Evolutionary conservation across 2,113 vertebrate species (phyloP).

Genomic region (Tyto alba): DNA sequence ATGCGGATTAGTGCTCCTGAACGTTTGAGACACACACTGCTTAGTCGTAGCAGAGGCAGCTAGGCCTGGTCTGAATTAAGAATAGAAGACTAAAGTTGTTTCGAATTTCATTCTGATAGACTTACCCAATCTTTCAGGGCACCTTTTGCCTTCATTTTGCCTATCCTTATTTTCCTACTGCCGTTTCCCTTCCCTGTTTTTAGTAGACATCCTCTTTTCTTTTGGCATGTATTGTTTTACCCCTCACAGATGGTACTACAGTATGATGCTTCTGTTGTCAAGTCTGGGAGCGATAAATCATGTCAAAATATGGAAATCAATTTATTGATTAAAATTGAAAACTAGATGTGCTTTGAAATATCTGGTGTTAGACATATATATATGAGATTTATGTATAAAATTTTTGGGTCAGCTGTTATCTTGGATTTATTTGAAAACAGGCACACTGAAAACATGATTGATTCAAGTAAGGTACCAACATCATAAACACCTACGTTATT

Average conservation of each 20-base stretch:
- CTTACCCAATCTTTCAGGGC: background rate
- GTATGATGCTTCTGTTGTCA: background rate
- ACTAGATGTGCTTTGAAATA: background rate
- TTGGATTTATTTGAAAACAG: background rate
- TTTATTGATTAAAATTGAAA: conserved; percentile 7
- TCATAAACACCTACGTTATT: background rate
- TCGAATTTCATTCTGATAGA: background rate
- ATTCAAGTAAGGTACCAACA: background rate
- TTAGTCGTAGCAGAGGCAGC: background rate
- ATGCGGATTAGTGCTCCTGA: background rate
- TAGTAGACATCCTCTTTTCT: background rate
- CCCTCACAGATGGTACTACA: background rate
- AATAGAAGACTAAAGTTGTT: background rate
- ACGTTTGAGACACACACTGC: background rate
- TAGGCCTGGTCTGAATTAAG: background rate
- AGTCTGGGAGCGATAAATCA: background rate
- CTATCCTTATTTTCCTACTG: background rate
- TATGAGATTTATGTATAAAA: background rate
- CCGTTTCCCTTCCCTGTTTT: background rate
- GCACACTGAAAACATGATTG: background rate
- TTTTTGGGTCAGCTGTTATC: background rate
- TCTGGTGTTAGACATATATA: background rate
- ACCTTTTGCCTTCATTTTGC: background rate
- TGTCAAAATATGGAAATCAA: background rate
- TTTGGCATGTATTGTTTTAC: background rate